Evolutionary conservation across 2,113 vertebrate genomes (phyloP).

Genomic region (Serilophus lunatus): DNA sequence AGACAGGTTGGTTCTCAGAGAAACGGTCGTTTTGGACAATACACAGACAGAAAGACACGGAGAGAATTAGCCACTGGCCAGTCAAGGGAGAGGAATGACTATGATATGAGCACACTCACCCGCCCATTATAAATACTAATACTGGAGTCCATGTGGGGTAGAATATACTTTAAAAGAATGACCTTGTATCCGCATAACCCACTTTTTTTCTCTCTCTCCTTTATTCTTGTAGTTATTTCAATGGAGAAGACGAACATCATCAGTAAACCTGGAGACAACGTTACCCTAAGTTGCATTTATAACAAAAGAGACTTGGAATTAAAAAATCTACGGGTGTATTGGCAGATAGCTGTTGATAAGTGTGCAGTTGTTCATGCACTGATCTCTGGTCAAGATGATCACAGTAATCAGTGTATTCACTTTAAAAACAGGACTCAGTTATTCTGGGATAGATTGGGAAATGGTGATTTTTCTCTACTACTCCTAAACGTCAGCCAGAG

Average conservation of each 20-base stretch:
- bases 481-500: constrained; percentile 51
- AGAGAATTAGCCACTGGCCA: not conserved
- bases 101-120: not conserved
- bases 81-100: not conserved
- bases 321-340: constrained; percentile 40
- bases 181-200: not conserved
- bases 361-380: constrained; percentile 41
- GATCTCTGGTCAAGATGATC: not conserved
- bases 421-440: constrained; percentile 59
- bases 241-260: not conserved
- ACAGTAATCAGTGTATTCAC: not conserved
- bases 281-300: constrained; percentile 40
- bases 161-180: not conserved
- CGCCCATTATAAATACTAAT: not conserved
- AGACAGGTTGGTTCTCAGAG: not conserved
- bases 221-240: not conserved
- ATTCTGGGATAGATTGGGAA: constrained; percentile 17
- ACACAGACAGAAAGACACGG: not conserved
- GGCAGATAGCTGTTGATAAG: constrained; percentile 39
- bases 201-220: not conserved
- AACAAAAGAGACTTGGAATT: not conserved
- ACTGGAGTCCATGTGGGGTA: not conserved
- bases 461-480: constrained; percentile 59
- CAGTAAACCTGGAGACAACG: constrained; percentile 46
- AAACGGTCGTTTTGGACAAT: not conserved